A percentile compares a stretch with the other conserved stretches of the same genome.
Conservation (phyloP, 92 coral and sea anemone genomes). For the Epizoanthus ramosus region DNA sequence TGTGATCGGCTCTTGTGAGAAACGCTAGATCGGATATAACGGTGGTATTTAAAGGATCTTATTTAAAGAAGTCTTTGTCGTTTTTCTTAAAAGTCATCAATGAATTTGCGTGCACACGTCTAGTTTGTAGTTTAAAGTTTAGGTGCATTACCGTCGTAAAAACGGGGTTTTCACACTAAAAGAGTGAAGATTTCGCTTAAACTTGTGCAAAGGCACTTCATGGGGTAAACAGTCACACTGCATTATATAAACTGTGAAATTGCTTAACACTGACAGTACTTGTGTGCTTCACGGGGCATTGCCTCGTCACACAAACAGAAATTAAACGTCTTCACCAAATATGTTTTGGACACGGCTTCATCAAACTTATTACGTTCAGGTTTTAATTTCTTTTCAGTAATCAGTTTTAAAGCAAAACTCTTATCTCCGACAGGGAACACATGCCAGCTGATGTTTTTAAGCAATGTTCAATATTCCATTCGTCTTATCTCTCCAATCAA, state of each 20-base stretch:
- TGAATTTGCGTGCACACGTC: slow-evolving; percentile 2
- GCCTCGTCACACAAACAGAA: slow-evolving; percentile 1
- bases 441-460: slow-evolving; percentile 48
- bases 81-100: background rate
- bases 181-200: background rate
- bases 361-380: slow-evolving; percentile 20
- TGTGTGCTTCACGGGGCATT: background rate
- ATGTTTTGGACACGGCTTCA: slow-evolving; percentile 15
- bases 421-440: slow-evolving; percentile 54
- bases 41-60: background rate
- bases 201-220: slow-evolving; percentile 19
- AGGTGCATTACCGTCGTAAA: background rate
- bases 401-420: slow-evolving; percentile 44
- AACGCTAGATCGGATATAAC: slow-evolving; percentile 2
- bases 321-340: background rate
- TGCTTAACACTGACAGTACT: background rate
- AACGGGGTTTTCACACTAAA: slow-evolving; percentile 2
- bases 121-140: background rate
- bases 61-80: background rate
- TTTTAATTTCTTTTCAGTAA: slow-evolving; percentile 52
- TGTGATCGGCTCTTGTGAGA: slow-evolving; percentile 21
- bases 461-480: slow-evolving; percentile 43
- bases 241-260: slow-evolving; percentile 17
- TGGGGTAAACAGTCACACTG: background rate
- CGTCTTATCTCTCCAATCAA: slow-evolving; percentile 72